phyloP scores from a whole-genome alignment of 2,113 vertebrate genomes.

The Parotia lawesii region DNA sequence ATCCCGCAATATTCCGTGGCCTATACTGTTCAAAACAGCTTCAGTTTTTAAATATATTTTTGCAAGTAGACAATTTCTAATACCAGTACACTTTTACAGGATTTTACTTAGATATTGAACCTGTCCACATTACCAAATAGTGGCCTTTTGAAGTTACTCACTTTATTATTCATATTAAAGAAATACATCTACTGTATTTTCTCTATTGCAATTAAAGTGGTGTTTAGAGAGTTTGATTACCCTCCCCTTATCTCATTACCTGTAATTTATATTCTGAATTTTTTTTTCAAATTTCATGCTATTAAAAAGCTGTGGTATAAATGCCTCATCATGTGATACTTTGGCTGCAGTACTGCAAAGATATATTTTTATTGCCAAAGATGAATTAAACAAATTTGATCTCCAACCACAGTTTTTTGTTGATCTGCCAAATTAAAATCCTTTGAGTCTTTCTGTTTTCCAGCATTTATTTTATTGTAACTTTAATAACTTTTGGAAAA shows the following conservation, averaged over 20 bases:
- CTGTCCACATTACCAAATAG: constrained; percentile 72
- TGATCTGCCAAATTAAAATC: constrained; percentile 51
- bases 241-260: constrained; percentile 16
- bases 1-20: neutral
- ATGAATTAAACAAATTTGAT: constrained; percentile 61
- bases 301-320: constrained; percentile 48
- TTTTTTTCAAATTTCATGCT: constrained; percentile 48
- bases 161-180: constrained; percentile 69
- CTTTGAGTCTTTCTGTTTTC: constrained; percentile 19
- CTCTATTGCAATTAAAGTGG: constrained; percentile 70
- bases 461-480: constrained; percentile 55
- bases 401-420: constrained; percentile 41
- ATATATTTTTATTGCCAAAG: constrained; percentile 75
- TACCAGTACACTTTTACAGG: constrained; percentile 75
- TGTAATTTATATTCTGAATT: constrained; percentile 76
- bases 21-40: constrained; percentile 57
- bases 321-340: constrained; percentile 48
- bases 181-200: constrained; percentile 73
- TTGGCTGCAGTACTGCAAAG: constrained; percentile 67
- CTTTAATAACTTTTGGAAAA: neutral
- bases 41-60: constrained; percentile 71
- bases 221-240: constrained; percentile 74
- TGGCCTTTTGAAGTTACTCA: constrained; percentile 77
- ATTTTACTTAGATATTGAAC: constrained; percentile 67
- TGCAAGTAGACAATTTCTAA: constrained; percentile 76